Evolutionary conservation across 2,113 vertebrate genomes (phyloP).

Genomic region (Paracanthobrama guichenoti): DNA sequence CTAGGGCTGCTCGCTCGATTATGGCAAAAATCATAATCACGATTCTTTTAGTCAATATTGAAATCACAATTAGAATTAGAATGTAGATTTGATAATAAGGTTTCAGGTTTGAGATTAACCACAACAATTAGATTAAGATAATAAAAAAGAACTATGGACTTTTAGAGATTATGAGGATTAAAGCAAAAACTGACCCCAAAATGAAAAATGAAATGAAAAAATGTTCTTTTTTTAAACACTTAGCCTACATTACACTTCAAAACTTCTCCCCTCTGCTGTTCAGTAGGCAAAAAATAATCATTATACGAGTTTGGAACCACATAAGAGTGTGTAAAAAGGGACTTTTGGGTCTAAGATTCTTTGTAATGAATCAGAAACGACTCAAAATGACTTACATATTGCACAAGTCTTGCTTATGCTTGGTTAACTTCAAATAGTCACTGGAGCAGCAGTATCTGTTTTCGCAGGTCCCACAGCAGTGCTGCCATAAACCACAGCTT

Average conservation of each 20-base stretch:
- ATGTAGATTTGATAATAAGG: too few relatives aligned
- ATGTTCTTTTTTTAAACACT: neutral
- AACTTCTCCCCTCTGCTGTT: neutral
- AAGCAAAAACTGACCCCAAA: neutral
- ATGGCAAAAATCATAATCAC: too few relatives aligned
- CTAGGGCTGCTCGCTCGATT: too few relatives aligned
- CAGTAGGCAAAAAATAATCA: neutral
- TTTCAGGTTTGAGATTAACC: too few relatives aligned
- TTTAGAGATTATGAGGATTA: neutral
- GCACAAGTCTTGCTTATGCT: neutral
- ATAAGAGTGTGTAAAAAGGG: neutral
- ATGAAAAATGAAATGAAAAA: too few relatives aligned
- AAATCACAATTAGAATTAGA: too few relatives aligned
- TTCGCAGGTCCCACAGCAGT: neutral
- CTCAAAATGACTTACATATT: neutral
- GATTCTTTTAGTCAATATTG: too few relatives aligned
- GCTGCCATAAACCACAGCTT: rapidly evolving
- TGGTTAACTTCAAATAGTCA: neutral
- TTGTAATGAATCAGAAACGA: neutral
- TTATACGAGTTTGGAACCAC: neutral
- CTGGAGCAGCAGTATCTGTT: neutral
- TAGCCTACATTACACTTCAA: neutral
- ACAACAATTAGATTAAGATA: too few relatives aligned
- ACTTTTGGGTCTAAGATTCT: too few relatives aligned
- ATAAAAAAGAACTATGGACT: too few relatives aligned